These are phyloP conservation scores for Patella depressa DNA, from an alignment of 2,888 invertebrate species.

Conservation along the genomic window DNA sequence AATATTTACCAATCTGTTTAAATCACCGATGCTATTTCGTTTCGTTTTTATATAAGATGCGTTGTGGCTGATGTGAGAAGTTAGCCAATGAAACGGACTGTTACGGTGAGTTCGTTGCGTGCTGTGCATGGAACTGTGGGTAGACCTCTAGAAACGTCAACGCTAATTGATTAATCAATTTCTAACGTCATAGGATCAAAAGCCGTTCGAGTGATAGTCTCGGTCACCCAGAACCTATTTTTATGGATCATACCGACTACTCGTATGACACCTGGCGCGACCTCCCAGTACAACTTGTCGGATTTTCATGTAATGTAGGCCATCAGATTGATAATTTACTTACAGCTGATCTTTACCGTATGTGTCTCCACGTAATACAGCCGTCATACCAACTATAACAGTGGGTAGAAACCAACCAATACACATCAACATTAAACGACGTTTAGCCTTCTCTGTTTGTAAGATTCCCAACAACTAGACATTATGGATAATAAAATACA, in stretches of 20 bases:
- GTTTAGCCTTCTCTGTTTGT: slow-evolving; percentile 25
- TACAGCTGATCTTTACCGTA: slow-evolving; percentile 34
- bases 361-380: slow-evolving; percentile 35
- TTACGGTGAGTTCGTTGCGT: too few species aligned
- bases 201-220: too few species aligned
- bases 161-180: too few species aligned
- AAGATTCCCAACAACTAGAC: slow-evolving; percentile 27
- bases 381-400: slow-evolving; percentile 42
- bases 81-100: too few species aligned
- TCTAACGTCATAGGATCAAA: too few species aligned
- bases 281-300: too few species aligned
- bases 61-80: too few species aligned
- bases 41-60: not conserved
- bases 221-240: too few species aligned
- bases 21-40: not conserved
- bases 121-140: too few species aligned
- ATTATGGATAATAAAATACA: not conserved
- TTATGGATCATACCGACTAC: too few species aligned
- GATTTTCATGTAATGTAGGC: not conserved
- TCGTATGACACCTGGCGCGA: too few species aligned
- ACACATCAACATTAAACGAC: slow-evolving; percentile 33
- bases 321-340: slow-evolving; percentile 8
- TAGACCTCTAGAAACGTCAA: too few species aligned
- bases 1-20: not conserved
- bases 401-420: slow-evolving; percentile 46